These are phyloP conservation scores for Glandiceps talaboti DNA, from an alignment of 53 echinoderm and acorn worm species.

Conservation along the genomic window DNA sequence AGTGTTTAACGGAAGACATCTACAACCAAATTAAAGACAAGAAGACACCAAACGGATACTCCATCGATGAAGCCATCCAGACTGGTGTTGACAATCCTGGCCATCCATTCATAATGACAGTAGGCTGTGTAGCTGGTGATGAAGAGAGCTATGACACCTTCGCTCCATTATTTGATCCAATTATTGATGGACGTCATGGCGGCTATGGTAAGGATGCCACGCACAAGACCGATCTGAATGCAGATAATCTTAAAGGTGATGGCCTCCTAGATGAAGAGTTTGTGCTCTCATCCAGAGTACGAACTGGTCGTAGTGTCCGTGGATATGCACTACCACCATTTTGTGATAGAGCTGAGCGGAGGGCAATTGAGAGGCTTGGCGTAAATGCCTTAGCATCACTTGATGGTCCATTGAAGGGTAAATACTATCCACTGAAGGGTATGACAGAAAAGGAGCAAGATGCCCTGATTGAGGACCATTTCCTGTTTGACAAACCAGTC, in stretches of 20 bases:
- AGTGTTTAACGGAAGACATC: conserved; percentile 49
- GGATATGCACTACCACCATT: conserved; percentile 64
- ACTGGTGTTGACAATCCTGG: conserved; percentile 93
- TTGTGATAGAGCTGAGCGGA: conserved; percentile 54
- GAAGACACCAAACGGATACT: conserved; percentile 54
- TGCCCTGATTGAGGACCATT: conserved; percentile 87
- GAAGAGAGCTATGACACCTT: conserved; percentile 82
- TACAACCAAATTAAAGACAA: conserved; percentile 55
- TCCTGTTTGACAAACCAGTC: conserved; percentile 95
- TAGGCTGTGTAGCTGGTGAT: conserved; percentile 83
- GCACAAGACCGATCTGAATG: conserved; percentile 72
- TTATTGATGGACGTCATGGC: conserved; percentile 68
- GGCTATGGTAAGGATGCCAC: conserved; percentile 55
- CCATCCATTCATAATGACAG: conserved; percentile 94
- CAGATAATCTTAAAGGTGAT: conserved; percentile 48
- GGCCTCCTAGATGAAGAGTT: conserved; percentile 76
- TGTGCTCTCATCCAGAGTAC: conserved; percentile 81
- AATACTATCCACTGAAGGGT: conserved; percentile 85
- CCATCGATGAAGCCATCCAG: conserved; percentile 78
- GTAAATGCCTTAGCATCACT: conserved; percentile 52
- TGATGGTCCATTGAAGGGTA: conserved; percentile 58
- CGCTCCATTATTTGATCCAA: conserved; percentile 73
- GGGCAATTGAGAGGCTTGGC: conserved; percentile 47
- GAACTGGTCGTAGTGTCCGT: conserved; percentile 76
- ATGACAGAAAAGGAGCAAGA: conserved; percentile 81